Evolutionary conservation across 2,113 vertebrate genomes (phyloP), one percentile per base, ranked within the genome.

Genomic region (Natator depressus): DNA sequence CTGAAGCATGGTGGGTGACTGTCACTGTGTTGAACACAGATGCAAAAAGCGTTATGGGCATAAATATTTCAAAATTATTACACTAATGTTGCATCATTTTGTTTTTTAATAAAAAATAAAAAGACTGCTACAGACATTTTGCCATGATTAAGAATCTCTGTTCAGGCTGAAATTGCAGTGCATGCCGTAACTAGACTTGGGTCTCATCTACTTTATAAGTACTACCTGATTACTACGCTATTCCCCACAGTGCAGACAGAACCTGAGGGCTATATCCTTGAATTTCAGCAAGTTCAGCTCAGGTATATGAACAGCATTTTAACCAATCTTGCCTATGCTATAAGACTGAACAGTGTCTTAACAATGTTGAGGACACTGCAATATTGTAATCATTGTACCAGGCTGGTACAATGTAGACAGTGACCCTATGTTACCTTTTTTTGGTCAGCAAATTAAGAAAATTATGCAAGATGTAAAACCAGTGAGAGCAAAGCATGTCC

Each of bases 211-310:
- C 20, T 42, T 38, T 76, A 46, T 24, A 24, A 76, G 38, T 14
- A n/a, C 62, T n/a, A 69, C 49, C 8, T 88, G 50, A 16, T 69
- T 69, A 69, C 62, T n/a, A 20, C 4, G 16, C 19, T 72, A 19
- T 72, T 38, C 35, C 25, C 27, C 84, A 50, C 19, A 87, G 6
- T 31, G 20, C 5, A 10, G 29, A 14, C n/a, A 59, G 38, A 55
- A 29, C 42, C 46, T 42, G 87, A 38, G 53, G 78, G 50, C 51
- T 47, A 17, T 69, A 25, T 16, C 1, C 8, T 83, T 0, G 0
- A 27, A 46, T 62, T 90, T 87, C 55, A 78, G 80, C 54, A 27
- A 17, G 5, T 3, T 11, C 29, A 79, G 12, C 46, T 92, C 6
- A 25, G 27, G 27, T 57, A 16, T 53, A 38, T 90, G 11, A 17